Base-by-base conservation (phyloP, 2,888 invertebrate genomes). In the Branchellion lobata region DNA sequence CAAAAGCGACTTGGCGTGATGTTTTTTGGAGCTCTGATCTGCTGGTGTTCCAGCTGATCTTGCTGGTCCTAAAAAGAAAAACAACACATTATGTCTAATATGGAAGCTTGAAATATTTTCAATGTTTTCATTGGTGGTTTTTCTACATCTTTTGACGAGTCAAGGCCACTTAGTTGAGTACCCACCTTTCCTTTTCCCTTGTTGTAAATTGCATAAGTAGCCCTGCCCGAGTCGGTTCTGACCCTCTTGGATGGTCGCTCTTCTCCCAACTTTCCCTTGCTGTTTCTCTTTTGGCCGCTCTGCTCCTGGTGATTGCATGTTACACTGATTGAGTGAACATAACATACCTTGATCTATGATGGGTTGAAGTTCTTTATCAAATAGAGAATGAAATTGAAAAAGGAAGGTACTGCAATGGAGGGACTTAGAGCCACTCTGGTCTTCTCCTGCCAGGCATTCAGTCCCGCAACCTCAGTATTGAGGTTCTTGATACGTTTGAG, bases 1-100 rank as follows among this genome's bases (percentile, higher is more conserved):
- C 96, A 97, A 89, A 96, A 96, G 87, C 94, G 93, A 85, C 95
- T 94, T 14, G 95, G 94, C 79, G 93, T 93, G 88, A 96, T 96
- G 87, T 96, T 95, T 88, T 94, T 94, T 27, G 93, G 93, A 80
- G 93, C 87, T 79, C 84, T 85, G 0, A 57, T 36, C 34, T 24
- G 31, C 27, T 33, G 27, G 27, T 34, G 24, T 65, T 57, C 34
- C 61, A n/a, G n/a, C 8, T 29, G 27, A 65, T 77, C 34, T 31
- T 75, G 53, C 34, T 75, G 53, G 40, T 65, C 29, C 69, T 69
- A 65, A 65, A 29, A 65, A 27, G 65, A 65, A 65, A 65, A 21
- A 72, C 65, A 65, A 65, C 8, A 47, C 47, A 47, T n/a, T n/a
- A n/a, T n/a, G n/a, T n/a, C n/a, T n/a, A n/a, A n/a, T n/a, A n/a